Evolutionary conservation across 2,888 invertebrate species (phyloP).

Genomic region (Dastarcus helophoroides): DNA sequence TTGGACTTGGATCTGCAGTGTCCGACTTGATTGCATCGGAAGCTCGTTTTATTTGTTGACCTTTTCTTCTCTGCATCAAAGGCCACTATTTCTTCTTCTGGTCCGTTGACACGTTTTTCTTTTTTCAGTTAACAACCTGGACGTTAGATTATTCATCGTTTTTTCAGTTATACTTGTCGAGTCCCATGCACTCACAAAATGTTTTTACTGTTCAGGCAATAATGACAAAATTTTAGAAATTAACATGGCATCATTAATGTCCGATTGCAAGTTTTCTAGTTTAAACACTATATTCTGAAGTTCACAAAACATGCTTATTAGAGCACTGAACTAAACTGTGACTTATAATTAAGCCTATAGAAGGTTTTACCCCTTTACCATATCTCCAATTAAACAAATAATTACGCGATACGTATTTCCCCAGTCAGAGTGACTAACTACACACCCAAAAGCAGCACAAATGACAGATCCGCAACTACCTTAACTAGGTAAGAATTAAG

Average conservation of each 20-base stretch:
- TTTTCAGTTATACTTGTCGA: slow-evolving; percentile 9
- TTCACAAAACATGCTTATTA: too few relatives aligned
- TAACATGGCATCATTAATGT: slow-evolving; percentile 12
- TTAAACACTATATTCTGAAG: slow-evolving; percentile 6
- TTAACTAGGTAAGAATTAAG: too few relatives aligned
- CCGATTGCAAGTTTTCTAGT: slow-evolving; percentile 9
- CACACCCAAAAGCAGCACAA: too few relatives aligned
- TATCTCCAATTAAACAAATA: too few relatives aligned
- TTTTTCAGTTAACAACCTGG: slow-evolving; percentile 10
- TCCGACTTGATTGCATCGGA: background rate
- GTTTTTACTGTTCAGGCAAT: slow-evolving; percentile 8
- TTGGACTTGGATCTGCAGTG: too few relatives aligned
- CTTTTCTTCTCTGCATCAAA: slow-evolving; percentile 3
- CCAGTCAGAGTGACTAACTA: too few relatives aligned
- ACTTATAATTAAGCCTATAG: too few relatives aligned
- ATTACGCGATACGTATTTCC: too few relatives aligned
- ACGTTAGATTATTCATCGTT: slow-evolving; percentile 10
- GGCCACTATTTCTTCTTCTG: slow-evolving; percentile 6
- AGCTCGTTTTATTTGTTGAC: background rate
- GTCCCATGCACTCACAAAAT: slow-evolving; percentile 13
- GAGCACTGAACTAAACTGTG: too few relatives aligned
- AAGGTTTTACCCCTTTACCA: too few relatives aligned
- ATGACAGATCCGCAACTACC: too few relatives aligned
- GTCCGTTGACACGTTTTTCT: slow-evolving; percentile 5
- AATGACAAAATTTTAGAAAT: slow-evolving; percentile 12